Percentiles rank a stretch among this genome's conserved stretches.
These are phyloP conservation scores for Sarcophaga rosellei DNA, from an alignment of 2,888 invertebrate genomes.

Conservation along the genomic window DNA sequence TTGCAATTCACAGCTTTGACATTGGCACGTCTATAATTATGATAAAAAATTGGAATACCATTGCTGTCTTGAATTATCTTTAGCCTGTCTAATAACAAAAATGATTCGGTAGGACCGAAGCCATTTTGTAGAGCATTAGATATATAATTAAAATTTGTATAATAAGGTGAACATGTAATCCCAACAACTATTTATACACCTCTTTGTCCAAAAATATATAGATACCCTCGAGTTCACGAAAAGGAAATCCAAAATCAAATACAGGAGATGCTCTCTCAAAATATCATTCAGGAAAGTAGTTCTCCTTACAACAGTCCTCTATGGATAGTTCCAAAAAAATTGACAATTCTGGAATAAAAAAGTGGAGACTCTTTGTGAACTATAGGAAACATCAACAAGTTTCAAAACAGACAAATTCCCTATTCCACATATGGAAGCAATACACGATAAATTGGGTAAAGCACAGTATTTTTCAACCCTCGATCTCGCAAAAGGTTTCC, in stretches of 20 bases:
- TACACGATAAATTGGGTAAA: slow-evolving; percentile 71
- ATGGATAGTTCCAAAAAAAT: slow-evolving; percentile 37
- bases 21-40: too few relatives aligned
- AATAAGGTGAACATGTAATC: not conserved
- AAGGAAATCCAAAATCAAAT: too few relatives aligned
- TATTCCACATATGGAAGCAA: slow-evolving; percentile 70
- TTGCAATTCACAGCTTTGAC: too few relatives aligned
- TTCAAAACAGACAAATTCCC: not conserved
- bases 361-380: slow-evolving; percentile 33
- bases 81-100: too few relatives aligned
- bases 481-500: slow-evolving; percentile 18
- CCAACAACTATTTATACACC: not conserved
- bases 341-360: slow-evolving; percentile 29
- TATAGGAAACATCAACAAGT: slow-evolving; percentile 2
- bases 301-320: slow-evolving; percentile 42
- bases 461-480: slow-evolving; percentile 52
- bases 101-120: too few relatives aligned
- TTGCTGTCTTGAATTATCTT: too few relatives aligned
- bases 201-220: slow-evolving; percentile 29
- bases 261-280: too few relatives aligned
- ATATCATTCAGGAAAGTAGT: slow-evolving; percentile 32
- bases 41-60: too few relatives aligned
- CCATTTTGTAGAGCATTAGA: too few relatives aligned
- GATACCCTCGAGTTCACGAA: slow-evolving; percentile 24
- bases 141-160: too few relatives aligned